Base-by-base conservation (phyloP, 1,140 invertebrate genomes). In the Formica selysi region DNA sequence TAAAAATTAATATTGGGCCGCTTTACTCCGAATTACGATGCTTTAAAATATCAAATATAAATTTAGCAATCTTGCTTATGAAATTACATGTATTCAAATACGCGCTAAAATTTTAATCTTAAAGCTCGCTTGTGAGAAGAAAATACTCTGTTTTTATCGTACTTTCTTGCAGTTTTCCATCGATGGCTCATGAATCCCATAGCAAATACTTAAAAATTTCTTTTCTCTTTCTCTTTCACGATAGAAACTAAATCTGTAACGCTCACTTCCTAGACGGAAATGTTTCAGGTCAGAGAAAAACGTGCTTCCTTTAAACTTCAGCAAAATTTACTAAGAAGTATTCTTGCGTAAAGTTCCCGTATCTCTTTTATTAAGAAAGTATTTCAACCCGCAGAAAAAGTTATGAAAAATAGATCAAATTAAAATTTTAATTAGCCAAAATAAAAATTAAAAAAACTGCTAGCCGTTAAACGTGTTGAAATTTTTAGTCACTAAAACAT, bases 131-230 rank as follows among this genome's bases (percentile, higher is more conserved):
- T 26, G 41, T 22, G 41, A 38, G 59, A 76, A 83, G 71, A 38
- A 86, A 89, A 67, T 71, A 81, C 48, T 65, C 71, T 64, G 68
- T 83, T 86, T 54, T 68, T n/a, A 51, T 86, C 84, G 76, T 78
- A 89, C 65, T 89, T 70, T 76, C 87, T 51, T 44, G 38, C 41
- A 65, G 57, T 54, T 76, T 51, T 86, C 22, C 70, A 48, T 29
- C 62, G 29, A 76, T 85, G 68, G 44, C 29, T 83, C 68, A 73
- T n/a, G 48, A 71, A 32, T 36, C n/a, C 48, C 51, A 51, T 32
- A 54, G 36, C 8, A 29, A 78, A 76, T 76, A 81, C 87, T 89
- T 89, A 86, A 89, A 89, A 89, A 89, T 89, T 51, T 87, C 71
- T 73, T 89, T 59, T 61, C 71, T 79, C 57, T 65, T 62, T 48